Evolutionary conservation across 2,797 vertebrate species (phyloP).

Genomic region (Lepus oiostolus): DNA sequence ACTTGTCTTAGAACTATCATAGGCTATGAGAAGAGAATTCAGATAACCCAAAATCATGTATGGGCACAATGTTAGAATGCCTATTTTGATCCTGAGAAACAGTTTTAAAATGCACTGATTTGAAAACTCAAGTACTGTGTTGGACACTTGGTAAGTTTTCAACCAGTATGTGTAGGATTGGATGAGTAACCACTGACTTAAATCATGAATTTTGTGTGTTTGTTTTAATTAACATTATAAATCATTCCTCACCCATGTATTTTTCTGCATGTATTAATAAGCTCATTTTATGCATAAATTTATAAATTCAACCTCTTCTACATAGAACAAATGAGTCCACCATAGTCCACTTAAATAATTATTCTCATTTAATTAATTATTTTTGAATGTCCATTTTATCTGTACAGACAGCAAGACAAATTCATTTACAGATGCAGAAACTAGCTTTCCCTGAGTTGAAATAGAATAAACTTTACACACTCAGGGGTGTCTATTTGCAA

Average conservation of each 20-base stretch:
- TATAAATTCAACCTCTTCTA: conserved; percentile 23
- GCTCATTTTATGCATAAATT: background rate
- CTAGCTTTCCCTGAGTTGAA: background rate
- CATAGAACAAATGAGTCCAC: background rate
- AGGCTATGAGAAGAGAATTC: conserved; percentile 17
- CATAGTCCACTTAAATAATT: background rate
- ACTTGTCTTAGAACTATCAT: background rate
- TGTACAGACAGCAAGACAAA: background rate
- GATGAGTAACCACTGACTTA: background rate
- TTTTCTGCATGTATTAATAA: conserved; percentile 44
- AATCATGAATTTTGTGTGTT: background rate
- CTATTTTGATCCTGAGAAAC: conserved; percentile 10
- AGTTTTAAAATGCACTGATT: background rate
- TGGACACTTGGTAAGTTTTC: background rate
- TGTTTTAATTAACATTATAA: conserved; percentile 41
- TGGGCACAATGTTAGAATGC: background rate
- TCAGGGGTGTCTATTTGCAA: background rate
- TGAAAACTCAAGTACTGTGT: background rate
- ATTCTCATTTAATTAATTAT: conserved; percentile 22
- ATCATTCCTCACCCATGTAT: conserved; percentile 28
- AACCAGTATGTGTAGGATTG: background rate
- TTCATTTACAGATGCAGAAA: background rate
- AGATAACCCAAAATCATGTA: background rate
- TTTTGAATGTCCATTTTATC: conserved; percentile 20
- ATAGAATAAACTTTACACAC: background rate